phyloP scores from a whole-genome alignment of 2,113 vertebrate species.

The Ramphastos sulfuratus region DNA sequence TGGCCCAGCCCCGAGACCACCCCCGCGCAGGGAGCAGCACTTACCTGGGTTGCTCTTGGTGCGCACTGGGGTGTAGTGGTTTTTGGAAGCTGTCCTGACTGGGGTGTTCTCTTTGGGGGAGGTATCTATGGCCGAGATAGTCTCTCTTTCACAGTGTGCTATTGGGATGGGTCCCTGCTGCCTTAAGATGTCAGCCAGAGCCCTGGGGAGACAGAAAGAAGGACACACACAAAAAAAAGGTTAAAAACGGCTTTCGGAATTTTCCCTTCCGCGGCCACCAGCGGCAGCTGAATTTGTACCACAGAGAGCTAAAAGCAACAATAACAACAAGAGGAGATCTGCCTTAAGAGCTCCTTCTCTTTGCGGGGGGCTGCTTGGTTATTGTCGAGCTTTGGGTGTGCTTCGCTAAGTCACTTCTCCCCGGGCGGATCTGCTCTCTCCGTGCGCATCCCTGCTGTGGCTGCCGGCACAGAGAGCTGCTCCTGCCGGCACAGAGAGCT shows the following conservation, averaged over 20 bases:
- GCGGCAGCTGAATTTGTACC: neutral
- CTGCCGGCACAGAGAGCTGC: neutral
- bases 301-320: neutral
- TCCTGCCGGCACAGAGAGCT: neutral
- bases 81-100: slow-evolving; percentile 92
- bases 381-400: neutral
- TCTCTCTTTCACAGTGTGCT: slow-evolving; percentile 97
- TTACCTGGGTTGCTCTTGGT: slow-evolving; percentile 92
- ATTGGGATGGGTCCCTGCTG: slow-evolving; percentile 99
- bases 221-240: neutral
- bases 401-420: neutral
- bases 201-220: slow-evolving; percentile 76
- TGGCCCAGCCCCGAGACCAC: too few relatives aligned
- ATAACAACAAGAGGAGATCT: neutral
- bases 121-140: slow-evolving; percentile 93
- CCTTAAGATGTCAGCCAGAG: slow-evolving; percentile 96
- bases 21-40: neutral
- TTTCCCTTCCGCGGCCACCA: neutral
- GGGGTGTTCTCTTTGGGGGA: slow-evolving; percentile 98
- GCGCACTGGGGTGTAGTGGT: slow-evolving; percentile 96
- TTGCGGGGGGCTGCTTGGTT: neutral
- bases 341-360: neutral
- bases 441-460: neutral
- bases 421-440: neutral
- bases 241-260: neutral